Base-by-base conservation (phyloP, 2,888 invertebrate species). In the Phengaris alcon region DNA sequence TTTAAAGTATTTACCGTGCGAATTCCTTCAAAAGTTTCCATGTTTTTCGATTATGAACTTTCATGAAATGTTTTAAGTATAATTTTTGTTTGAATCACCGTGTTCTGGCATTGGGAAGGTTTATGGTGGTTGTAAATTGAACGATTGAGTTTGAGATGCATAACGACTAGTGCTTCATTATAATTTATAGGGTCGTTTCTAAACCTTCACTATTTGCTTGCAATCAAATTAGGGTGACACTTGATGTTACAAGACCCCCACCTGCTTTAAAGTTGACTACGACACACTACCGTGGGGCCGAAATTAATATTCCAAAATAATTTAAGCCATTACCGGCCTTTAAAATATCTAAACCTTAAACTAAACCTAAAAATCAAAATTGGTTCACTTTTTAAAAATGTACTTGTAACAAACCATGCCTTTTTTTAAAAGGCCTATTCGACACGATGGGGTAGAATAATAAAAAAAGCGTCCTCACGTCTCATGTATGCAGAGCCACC, bases 51-150 rank as follows among this genome's bases (percentile, higher is more conserved):
- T n/a, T 69, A 15, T 48, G 35, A n/a, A 46, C 15, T 15, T 69
- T 48, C 48, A 48, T 9, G 5, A n/a, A 4, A 48, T 10, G 15
- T 0, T 12, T 9, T 51, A 48, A 69, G 10, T 48, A 13, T 12
- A n/a, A 54, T 13, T 73, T 73, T 22, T 6, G 73, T 57, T n/a
- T 73, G 44, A 57, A 1, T 57, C 3, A 51, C 44, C 15, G 54
- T 73, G 48, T 46, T 68, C 54, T 52, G 48, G 9, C 76, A 22
- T 51, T 68, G 48, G 73, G 52, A 64, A 55, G 57, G 51, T 76
- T 76, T 76, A 76, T 46, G 76, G 72, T 12, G 74, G 54, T 74
- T 68, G 68, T 76, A 76, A 76, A 76, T 76, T 74, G 52, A 69
- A 68, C 52, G 51, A 44, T 46, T 68, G 64, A 52, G 72, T 74